Percentiles rank a stretch among this genome's conserved stretches.
phyloP scores from a whole-genome alignment of 1,140 invertebrate genomes.

The Rhagoletis pomonella region DNA sequence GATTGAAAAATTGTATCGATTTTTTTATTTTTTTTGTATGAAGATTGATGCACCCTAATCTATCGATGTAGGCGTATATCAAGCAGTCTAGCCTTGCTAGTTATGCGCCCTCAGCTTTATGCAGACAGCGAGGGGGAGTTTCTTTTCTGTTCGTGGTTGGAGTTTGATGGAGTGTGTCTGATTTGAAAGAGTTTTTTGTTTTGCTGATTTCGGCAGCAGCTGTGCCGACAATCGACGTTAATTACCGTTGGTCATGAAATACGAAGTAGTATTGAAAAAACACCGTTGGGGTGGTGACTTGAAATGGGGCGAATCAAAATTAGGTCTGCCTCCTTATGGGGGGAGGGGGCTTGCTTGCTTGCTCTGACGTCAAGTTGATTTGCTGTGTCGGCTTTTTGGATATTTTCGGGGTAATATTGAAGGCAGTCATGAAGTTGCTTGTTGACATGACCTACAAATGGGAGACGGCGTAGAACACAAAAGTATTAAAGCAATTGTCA shows the following conservation, averaged over 20 bases:
- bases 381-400: background rate
- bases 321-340: too few species aligned
- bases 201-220: too few species aligned
- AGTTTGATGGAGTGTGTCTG: slow-evolving; percentile 32
- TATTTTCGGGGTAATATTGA: background rate
- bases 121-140: background rate
- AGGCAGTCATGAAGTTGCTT: background rate
- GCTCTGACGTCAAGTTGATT: background rate
- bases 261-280: background rate
- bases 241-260: slow-evolving; percentile 42
- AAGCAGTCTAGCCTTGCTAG: background rate
- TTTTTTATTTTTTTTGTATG: too few species aligned
- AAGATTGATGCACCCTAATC: too few species aligned
- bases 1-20: too few species aligned
- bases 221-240: slow-evolving; percentile 31
- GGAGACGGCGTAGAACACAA: background rate
- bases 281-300: background rate
- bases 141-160: background rate
- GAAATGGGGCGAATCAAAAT: background rate
- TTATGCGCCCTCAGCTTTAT: background rate
- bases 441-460: slow-evolving; percentile 8
- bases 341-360: background rate
- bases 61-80: background rate
- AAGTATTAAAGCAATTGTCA: background rate
- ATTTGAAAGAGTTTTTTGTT: slow-evolving; percentile 4